A percentile compares a stretch with the other conserved stretches of the same genome.
Evolutionary conservation across 2,888 invertebrate species (phyloP).

Genomic region (Neocrepidodera transversa): DNA sequence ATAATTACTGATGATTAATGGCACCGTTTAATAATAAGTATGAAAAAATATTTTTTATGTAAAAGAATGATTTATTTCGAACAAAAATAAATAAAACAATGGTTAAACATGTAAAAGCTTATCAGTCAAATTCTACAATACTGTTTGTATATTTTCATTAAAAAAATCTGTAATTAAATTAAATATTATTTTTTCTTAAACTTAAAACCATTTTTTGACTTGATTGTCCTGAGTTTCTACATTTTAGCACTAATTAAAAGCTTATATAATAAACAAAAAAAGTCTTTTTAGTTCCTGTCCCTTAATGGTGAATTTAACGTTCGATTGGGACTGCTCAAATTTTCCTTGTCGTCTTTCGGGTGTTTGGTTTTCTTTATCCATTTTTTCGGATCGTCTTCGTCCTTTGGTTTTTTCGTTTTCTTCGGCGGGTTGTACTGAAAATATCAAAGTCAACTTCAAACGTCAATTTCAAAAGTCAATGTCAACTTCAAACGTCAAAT

Average conservation of each 20-base stretch:
- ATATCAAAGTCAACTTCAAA: too few relatives aligned
- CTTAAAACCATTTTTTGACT: background rate
- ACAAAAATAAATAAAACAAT: slow-evolving; percentile 24
- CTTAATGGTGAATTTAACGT: slow-evolving; percentile 58
- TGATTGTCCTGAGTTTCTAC: background rate
- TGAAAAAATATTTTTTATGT: too few relatives aligned
- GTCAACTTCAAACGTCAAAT: too few relatives aligned
- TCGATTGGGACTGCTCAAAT: slow-evolving; percentile 57
- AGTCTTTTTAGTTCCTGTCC: slow-evolving; percentile 57
- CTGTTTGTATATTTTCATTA: background rate
- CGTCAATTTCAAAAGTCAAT: too few relatives aligned
- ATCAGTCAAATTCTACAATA: slow-evolving; percentile 24
- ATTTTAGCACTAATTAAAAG: background rate
- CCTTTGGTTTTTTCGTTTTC: slow-evolving; percentile 59
- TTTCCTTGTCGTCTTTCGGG: slow-evolving; percentile 61
- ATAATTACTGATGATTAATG: too few relatives aligned
- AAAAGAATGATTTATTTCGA: slow-evolving; percentile 21
- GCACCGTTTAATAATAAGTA: too few relatives aligned
- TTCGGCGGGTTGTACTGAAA: slow-evolving; percentile 43
- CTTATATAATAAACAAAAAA: slow-evolving; percentile 8
- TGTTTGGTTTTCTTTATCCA: slow-evolving; percentile 54
- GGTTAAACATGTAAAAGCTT: slow-evolving; percentile 10
- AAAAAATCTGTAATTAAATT: background rate
- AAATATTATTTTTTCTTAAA: background rate
- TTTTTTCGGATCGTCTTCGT: slow-evolving; percentile 51